Evolutionary conservation across 2,797 vertebrate species (phyloP).

Genomic region (Xenentodon cancila): DNA sequence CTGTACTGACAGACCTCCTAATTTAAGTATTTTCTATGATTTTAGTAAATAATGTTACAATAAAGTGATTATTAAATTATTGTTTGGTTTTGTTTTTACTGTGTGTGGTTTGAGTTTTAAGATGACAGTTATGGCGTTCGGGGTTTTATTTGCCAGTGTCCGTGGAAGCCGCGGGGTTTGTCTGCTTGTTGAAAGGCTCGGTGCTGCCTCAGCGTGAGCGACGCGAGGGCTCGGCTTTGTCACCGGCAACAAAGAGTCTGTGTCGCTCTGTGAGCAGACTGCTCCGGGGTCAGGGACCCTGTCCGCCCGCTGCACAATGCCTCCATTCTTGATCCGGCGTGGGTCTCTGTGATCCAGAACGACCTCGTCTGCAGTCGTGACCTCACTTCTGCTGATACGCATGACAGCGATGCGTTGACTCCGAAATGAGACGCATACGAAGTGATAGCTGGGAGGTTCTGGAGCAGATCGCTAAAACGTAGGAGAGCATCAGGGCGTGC

Average conservation of each 20-base stretch:
- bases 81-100: slow-evolving; percentile 28
- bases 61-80: slow-evolving; percentile 56
- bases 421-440: background rate
- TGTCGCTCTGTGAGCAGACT: slow-evolving; percentile 84
- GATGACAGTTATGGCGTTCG: background rate
- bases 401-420: background rate
- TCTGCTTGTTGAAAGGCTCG: slow-evolving; percentile 24
- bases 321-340: slow-evolving; percentile 55
- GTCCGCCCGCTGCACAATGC: slow-evolving; percentile 50
- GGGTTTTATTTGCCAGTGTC: background rate
- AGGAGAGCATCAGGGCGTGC: too few species aligned
- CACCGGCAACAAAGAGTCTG: slow-evolving; percentile 85
- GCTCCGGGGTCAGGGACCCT: slow-evolving; percentile 83
- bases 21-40: slow-evolving; percentile 56
- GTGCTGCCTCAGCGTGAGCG: slow-evolving; percentile 62
- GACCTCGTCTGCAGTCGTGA: slow-evolving; percentile 22
- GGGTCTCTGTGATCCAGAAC: slow-evolving; percentile 33
- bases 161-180: background rate
- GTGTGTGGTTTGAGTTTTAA: background rate
- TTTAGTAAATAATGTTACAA: slow-evolving; percentile 67
- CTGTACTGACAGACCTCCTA: slow-evolving; percentile 56
- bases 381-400: slow-evolving; percentile 2
- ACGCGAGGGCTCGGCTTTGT: slow-evolving; percentile 78
- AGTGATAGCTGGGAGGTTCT: background rate
- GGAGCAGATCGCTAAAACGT: too few species aligned